Conservation (phyloP, 2,888 invertebrate species). For the Plutella xylostella region DNA sequence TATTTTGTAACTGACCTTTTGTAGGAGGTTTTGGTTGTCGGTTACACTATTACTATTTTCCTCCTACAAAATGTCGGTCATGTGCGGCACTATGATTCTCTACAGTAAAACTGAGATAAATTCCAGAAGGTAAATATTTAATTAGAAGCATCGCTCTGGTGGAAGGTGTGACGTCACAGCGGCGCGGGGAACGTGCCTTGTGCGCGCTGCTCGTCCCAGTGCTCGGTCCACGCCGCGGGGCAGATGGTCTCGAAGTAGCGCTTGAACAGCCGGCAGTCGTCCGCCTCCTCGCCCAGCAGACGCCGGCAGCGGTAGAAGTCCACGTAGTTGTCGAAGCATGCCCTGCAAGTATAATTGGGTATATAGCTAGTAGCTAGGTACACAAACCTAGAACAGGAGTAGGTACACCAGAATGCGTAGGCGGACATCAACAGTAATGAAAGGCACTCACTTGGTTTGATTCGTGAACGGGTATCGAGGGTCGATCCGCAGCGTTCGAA, state of each 20-base stretch:
- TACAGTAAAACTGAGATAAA: no score
- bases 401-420: no score
- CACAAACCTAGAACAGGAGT: no score
- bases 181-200: conserved; percentile 57
- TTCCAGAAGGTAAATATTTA: no score
- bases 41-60: neutral
- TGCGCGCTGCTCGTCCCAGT: conserved; percentile 51
- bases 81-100: neutral
- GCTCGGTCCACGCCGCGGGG: conserved; percentile 53
- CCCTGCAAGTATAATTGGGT: no score
- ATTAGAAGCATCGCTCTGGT: no score
- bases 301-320: conserved; percentile 51
- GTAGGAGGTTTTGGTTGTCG: no score
- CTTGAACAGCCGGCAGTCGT: conserved; percentile 59
- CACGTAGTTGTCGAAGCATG: conserved; percentile 59
- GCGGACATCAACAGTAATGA: no score
- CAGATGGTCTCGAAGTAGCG: conserved; percentile 59
- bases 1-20: no score
- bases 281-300: conserved; percentile 42
- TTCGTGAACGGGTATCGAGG: conserved; percentile 54
- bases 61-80: neutral
- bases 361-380: no score
- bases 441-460: conserved; percentile 44
- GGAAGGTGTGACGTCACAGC: conserved; percentile 25
- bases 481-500: conserved; percentile 50